phyloP scores from a whole-genome alignment of 53 echinoderm and acorn worm genomes.

The Holothuria scabra region DNA sequence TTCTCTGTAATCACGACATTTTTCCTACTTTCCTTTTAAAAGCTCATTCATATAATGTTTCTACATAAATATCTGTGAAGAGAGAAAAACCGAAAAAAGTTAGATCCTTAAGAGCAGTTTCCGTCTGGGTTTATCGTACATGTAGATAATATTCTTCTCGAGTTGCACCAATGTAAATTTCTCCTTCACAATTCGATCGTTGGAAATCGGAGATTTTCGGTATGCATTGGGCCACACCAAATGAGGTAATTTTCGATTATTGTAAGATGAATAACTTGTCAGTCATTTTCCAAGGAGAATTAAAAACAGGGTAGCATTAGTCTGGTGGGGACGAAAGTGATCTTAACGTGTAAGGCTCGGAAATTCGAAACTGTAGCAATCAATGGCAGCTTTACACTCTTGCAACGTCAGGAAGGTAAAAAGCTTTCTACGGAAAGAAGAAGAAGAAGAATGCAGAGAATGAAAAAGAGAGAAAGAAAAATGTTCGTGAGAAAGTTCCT shows the following conservation, averaged over 20 bases:
- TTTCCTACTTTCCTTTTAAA: too few relatives aligned
- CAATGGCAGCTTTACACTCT: slow-evolving; percentile 25
- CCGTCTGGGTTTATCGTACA: too few relatives aligned
- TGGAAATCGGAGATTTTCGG: slow-evolving; percentile 45
- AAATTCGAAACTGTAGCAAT: slow-evolving; percentile 35
- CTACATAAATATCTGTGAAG: too few relatives aligned
- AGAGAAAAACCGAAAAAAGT: too few relatives aligned
- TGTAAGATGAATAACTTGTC: slow-evolving; percentile 29
- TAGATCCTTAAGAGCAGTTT: too few relatives aligned
- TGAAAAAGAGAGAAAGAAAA: too few relatives aligned
- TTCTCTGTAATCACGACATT: too few relatives aligned
- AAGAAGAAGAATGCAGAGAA: too few relatives aligned
- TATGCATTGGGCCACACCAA: slow-evolving; percentile 42
- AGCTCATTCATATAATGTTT: too few relatives aligned
- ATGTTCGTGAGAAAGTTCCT: too few relatives aligned
- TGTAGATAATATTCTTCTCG: slow-evolving; percentile 10
- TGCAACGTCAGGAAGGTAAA: neutral
- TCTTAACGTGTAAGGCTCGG: slow-evolving; percentile 9
- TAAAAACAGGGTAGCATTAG: neutral
- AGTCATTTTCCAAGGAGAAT: slow-evolving; percentile 33
- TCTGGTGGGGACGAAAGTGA: slow-evolving; percentile 28
- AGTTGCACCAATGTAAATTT: slow-evolving; percentile 40
- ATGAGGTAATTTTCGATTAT: slow-evolving; percentile 49
- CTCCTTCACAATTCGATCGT: slow-evolving; percentile 29
- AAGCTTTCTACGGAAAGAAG: too few relatives aligned